phyloP scores from a whole-genome alignment of 2,113 vertebrate species.

The Hoplias malabaricus region DNA sequence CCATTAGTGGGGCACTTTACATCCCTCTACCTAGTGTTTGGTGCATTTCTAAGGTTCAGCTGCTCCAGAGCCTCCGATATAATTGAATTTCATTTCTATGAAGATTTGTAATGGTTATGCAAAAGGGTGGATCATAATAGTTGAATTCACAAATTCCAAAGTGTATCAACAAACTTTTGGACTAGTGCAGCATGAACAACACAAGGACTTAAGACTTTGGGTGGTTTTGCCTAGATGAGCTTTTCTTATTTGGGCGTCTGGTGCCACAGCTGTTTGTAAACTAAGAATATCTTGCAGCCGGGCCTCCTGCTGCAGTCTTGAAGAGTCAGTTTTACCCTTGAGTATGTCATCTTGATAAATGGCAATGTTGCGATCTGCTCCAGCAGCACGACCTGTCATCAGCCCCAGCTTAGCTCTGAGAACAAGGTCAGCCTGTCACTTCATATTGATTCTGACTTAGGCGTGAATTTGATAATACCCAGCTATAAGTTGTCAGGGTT shows the following conservation, averaged over 20 bases:
- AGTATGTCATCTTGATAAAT: conserved; percentile 8
- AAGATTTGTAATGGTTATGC: not conserved
- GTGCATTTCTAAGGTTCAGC: too few species aligned
- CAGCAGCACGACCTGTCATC: conserved; percentile 14
- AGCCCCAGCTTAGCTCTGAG: conserved; percentile 7
- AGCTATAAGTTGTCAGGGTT: not conserved
- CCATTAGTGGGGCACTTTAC: too few species aligned
- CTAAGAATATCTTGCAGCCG: not conserved
- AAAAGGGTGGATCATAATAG: not conserved
- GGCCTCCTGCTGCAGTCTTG: not conserved
- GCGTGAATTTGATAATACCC: not conserved
- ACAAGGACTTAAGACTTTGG: not conserved
- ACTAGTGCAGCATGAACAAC: not conserved
- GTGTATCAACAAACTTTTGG: too few species aligned
- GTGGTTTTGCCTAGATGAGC: not conserved
- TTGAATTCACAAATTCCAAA: not conserved
- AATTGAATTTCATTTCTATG: too few species aligned
- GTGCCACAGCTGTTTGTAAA: not conserved
- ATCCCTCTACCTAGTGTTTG: too few species aligned
- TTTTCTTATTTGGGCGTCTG: not conserved
- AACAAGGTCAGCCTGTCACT: conserved; percentile 12
- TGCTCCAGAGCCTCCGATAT: too few species aligned
- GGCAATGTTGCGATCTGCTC: not conserved
- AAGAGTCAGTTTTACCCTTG: conserved; percentile 9
- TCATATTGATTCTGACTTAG: conserved; percentile 21